Percentiles rank a stretch among this genome's conserved stretches.
phyloP scores from a whole-genome alignment of 2,113 vertebrate genomes.

The Varanus komodoensis region DNA sequence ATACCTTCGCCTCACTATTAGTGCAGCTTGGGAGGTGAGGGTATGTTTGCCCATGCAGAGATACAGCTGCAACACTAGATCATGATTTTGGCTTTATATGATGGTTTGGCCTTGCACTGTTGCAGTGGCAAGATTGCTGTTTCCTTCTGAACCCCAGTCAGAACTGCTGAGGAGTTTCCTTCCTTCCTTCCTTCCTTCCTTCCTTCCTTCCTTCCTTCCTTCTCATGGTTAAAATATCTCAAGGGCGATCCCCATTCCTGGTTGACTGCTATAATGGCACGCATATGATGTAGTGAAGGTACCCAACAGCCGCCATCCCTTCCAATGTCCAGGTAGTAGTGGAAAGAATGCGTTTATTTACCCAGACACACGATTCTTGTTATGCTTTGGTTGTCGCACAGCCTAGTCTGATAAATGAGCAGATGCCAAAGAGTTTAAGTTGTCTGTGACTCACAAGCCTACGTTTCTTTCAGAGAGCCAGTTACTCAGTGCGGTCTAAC shows the following conservation, averaged over 20 bases:
- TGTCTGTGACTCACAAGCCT: neutral
- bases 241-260: neutral
- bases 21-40: too few relatives aligned
- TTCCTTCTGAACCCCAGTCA: neutral
- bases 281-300: neutral
- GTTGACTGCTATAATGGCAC: neutral
- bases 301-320: neutral
- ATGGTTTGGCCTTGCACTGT: neutral
- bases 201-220: neutral
- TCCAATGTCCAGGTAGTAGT: neutral
- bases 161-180: too few relatives aligned
- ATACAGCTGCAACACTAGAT: neutral
- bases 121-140: neutral
- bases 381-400: neutral
- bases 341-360: neutral
- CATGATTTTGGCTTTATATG: neutral
- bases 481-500: conserved; percentile 1
- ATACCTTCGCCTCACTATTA: too few relatives aligned
- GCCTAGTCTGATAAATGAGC: neutral
- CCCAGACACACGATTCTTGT: neutral
- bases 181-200: too few relatives aligned
- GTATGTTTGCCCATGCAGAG: neutral
- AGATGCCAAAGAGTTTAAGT: neutral
- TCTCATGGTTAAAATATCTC: neutral
- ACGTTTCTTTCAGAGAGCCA: conserved; percentile 9